phyloP scores from a whole-genome alignment of 2,888 invertebrate species.

The Apomyelois bistriatella region DNA sequence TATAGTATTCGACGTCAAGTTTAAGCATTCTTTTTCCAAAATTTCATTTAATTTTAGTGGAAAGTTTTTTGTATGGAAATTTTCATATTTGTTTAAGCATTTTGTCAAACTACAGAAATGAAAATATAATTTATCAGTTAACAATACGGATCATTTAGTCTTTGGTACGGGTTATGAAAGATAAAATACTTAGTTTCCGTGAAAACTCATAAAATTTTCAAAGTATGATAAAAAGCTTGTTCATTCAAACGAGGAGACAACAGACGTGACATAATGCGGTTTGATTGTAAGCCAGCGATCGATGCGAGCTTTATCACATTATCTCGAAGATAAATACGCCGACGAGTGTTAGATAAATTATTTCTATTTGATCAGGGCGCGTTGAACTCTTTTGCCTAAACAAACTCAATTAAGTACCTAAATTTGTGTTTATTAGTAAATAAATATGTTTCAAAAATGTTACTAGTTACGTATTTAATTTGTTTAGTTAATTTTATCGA shows the following conservation, averaged over 20 bases:
- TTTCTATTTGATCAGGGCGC: constrained; percentile 48
- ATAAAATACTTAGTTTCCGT: not conserved
- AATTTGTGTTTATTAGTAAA: not conserved
- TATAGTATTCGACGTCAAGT: constrained; percentile 18
- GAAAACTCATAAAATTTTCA: not conserved
- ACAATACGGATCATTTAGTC: too few relatives aligned
- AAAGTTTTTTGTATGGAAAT: not conserved
- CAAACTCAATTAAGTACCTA: constrained; percentile 15
- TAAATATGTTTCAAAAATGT: not conserved
- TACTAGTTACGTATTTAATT: not conserved
- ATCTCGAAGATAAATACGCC: constrained; percentile 32
- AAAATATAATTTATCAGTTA: too few relatives aligned
- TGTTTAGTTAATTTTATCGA: not conserved
- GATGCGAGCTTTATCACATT: constrained; percentile 44
- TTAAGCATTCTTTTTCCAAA: not conserved
- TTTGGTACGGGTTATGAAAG: not conserved
- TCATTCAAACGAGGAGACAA: constrained; percentile 41
- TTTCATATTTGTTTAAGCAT: too few relatives aligned
- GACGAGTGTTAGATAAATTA: constrained; percentile 44
- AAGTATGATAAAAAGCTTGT: constrained; percentile 26
- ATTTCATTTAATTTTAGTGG: not conserved
- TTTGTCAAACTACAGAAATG: too few relatives aligned
- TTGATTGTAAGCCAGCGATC: constrained; percentile 53
- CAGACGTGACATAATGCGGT: constrained; percentile 41
- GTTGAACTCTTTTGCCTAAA: constrained; percentile 71